Base-by-base conservation (phyloP, 2,888 invertebrate genomes). In the Cremastinae sp. region DNA sequence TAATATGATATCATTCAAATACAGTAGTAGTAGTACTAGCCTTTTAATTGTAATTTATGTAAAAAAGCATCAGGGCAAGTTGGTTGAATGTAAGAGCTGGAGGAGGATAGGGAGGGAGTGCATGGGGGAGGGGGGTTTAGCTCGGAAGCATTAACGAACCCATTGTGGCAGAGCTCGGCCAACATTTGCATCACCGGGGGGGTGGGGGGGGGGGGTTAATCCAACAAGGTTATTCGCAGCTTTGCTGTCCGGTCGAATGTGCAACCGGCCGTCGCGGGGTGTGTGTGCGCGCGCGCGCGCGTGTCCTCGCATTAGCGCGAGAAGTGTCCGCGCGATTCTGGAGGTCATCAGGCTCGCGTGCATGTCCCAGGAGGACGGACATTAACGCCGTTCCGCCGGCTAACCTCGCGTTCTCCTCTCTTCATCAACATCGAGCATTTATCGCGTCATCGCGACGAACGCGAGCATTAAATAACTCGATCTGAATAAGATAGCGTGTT, bases 101-200 rank as follows among this genome's bases (percentile, higher is more conserved):
- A 28, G 22, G 20, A 4, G 5, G 47, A 56, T 47, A 68, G 47
- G 12, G 12, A 34, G 14, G 22, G 28, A 43, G 66, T 56, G 49
- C 28, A 56, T 53, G 53, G 12, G 28, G 4, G 16, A 47, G 56
- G 51, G 81, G 83, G 80, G 85, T 84, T 87, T 86, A 86, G 72
- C 84, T 76, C 81, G 80, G 81, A 82, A 80, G 84, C 83, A 83
- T 86, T 87, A 88, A 88, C 86, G 86, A 88, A 87, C 84, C 85
- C 83, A 88, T 87, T 87, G 87, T 85, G 86, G 84, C 80, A 82
- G n/a, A n/a, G 81, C 83, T 81, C 79, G 81, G 82, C 83, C 84
- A 83, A 84, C 85, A 84, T 86, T 85, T 84, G 84, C 83, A 80
- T 83, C 79, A 80, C 84, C n/a, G n/a, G n/a, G n/a, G n/a, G n/a